These are phyloP conservation scores for Lota lota DNA, from an alignment of 2,113 vertebrate species.

Conservation along the genomic window DNA sequence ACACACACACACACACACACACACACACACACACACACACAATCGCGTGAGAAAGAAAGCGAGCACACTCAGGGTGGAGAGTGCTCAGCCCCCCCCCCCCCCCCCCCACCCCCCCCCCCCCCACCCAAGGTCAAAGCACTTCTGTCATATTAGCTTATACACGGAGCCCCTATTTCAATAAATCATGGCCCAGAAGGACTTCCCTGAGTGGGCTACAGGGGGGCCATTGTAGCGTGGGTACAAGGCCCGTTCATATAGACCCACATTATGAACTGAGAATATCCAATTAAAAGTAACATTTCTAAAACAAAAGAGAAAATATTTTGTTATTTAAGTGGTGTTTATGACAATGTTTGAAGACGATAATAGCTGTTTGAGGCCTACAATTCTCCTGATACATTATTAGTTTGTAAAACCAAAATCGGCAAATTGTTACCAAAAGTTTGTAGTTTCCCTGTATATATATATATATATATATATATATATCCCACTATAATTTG, in stretches of 20 bases:
- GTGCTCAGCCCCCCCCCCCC: constrained; percentile 13
- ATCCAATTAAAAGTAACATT: neutral
- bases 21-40: neutral
- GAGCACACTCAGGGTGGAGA: constrained; percentile 38
- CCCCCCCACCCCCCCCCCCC: constrained; percentile 13
- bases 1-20: neutral
- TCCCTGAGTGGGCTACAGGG: constrained; percentile 4
- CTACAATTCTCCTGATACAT: no score
- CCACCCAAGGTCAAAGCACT: constrained; percentile 65
- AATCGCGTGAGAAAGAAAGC: constrained; percentile 61
- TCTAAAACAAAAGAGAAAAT: no score
- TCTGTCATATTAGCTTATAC: constrained; percentile 65
- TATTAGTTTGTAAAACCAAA: no score
- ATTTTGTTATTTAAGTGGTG: no score
- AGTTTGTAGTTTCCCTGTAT: no score
- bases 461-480: neutral
- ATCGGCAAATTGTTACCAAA: no score
- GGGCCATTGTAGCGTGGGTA: constrained; percentile 30
- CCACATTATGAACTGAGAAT: constrained; percentile 4
- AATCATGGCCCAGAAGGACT: constrained; percentile 53
- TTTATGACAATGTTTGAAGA: no score
- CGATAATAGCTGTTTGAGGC: no score
- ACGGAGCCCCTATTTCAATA: constrained; percentile 61
- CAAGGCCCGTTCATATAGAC: constrained; percentile 1
- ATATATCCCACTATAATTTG: neutral